phyloP scores from a whole-genome alignment of 1,140 invertebrate genomes.

The Octopus bimaculoides region DNA sequence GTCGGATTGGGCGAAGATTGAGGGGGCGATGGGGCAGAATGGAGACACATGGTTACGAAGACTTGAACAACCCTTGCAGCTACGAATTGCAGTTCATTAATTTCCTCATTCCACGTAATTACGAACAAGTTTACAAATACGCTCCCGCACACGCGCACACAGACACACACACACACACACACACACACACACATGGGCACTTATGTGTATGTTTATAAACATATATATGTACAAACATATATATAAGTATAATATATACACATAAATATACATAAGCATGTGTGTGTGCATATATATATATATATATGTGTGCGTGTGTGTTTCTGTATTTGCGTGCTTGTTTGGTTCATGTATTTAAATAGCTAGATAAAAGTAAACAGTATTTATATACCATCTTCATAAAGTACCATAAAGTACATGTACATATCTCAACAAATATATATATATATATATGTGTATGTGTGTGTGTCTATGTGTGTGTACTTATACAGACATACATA shows the following conservation, averaged over 20 bases:
- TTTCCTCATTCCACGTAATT: no score
- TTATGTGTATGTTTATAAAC: background rate
- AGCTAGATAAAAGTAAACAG: no score
- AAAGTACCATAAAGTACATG: background rate
- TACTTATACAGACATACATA: background rate
- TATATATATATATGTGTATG: background rate
- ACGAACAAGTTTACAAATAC: no score
- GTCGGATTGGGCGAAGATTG: no score
- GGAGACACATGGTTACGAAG: no score
- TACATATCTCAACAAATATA: background rate
- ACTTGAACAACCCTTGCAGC: no score
- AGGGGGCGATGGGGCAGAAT: no score
- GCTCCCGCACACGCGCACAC: background rate
- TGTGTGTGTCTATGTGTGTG: background rate
- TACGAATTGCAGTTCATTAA: no score
- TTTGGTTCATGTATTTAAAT: no score
- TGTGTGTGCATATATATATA: background rate
- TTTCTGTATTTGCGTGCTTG: no score
- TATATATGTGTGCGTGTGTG: background rate
- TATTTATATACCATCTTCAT: no score
- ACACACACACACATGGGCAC: background rate
- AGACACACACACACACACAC: background rate
- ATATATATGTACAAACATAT: background rate
- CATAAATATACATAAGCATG: background rate
- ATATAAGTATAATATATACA: background rate